A percentile compares a stretch with the other conserved stretches of the same genome.
These are phyloP conservation scores for Alitta virens DNA, from an alignment of 2,888 invertebrate genomes.

Conservation along the genomic window DNA sequence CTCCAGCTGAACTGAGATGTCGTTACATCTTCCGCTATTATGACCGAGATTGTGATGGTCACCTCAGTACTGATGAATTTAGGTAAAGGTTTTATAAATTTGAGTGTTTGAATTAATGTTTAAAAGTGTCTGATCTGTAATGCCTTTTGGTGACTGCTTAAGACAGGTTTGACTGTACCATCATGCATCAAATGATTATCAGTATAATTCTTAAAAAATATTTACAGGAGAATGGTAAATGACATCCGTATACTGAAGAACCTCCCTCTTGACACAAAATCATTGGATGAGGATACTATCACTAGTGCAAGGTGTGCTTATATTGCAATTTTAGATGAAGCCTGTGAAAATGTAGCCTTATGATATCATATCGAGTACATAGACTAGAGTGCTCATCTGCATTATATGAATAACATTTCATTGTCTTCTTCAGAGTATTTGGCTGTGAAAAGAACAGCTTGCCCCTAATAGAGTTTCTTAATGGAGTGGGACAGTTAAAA, in stretches of 20 bases:
- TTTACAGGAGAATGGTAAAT: constrained; percentile 50
- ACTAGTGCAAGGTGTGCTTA: constrained; percentile 56
- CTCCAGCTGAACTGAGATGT: constrained; percentile 69
- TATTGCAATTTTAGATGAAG: too few relatives aligned
- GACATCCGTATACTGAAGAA: constrained; percentile 63
- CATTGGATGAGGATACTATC: constrained; percentile 63
- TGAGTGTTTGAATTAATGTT: not conserved
- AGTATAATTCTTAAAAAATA: too few relatives aligned
- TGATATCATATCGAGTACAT: too few relatives aligned
- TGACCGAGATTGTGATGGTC: constrained; percentile 47
- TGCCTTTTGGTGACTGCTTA: too few relatives aligned
- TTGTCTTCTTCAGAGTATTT: constrained; percentile 48
- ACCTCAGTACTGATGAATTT: constrained; percentile 63
- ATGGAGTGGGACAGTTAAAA: constrained; percentile 66
- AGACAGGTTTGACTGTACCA: too few relatives aligned
- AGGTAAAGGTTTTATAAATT: constrained; percentile 42
- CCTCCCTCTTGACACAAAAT: constrained; percentile 61
- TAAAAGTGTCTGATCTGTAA: too few relatives aligned
- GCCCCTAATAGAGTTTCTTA: constrained; percentile 63
- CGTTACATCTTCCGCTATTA: constrained; percentile 69
- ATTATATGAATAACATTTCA: too few relatives aligned
- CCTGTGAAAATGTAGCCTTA: too few relatives aligned
- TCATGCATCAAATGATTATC: too few relatives aligned
- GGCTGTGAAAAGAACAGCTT: constrained; percentile 47
- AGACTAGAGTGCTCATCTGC: too few relatives aligned